Conservation (phyloP, 1,140 invertebrate genomes). For the Tribolium madens region DNA sequence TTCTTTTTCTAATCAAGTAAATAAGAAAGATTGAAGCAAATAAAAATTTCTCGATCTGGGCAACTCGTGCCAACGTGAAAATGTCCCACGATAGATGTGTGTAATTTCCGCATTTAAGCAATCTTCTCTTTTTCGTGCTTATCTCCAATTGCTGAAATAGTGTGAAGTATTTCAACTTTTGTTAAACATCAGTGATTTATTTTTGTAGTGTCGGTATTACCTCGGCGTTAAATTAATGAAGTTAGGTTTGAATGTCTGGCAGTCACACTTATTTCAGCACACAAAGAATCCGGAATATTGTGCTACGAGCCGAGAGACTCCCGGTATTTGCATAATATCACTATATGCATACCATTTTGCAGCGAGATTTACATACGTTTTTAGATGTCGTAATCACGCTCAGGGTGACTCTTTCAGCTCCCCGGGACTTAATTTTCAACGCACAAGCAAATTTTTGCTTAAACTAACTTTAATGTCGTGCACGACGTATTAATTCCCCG, state of each 20-base stretch:
- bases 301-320: slow-evolving; percentile 50
- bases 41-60: too few species aligned
- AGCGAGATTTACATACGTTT: slow-evolving; percentile 55
- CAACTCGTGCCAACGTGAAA: background rate
- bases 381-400: slow-evolving; percentile 50
- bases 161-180: slow-evolving; percentile 21
- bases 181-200: slow-evolving; percentile 27
- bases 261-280: slow-evolving; percentile 49
- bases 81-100: background rate
- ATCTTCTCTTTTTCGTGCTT: background rate
- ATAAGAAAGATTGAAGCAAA: too few species aligned
- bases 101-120: slow-evolving; percentile 16
- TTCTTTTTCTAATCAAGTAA: background rate
- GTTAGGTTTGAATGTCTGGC: slow-evolving; percentile 38
- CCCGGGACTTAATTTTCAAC: slow-evolving; percentile 17
- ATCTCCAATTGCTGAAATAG: slow-evolving; percentile 7
- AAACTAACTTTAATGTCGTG: slow-evolving; percentile 3
- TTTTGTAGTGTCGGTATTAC: slow-evolving; percentile 19
- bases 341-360: slow-evolving; percentile 55
- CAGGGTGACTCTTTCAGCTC: slow-evolving; percentile 39
- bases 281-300: slow-evolving; percentile 55
- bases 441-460: background rate
- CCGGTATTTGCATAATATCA: slow-evolving; percentile 54
- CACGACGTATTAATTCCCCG: background rate
- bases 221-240: slow-evolving; percentile 42